Percentiles rank a stretch among this genome's conserved stretches.
Evolutionary conservation across 2,888 invertebrate genomes (phyloP).

Genomic region (Entomobrya proxima): DNA sequence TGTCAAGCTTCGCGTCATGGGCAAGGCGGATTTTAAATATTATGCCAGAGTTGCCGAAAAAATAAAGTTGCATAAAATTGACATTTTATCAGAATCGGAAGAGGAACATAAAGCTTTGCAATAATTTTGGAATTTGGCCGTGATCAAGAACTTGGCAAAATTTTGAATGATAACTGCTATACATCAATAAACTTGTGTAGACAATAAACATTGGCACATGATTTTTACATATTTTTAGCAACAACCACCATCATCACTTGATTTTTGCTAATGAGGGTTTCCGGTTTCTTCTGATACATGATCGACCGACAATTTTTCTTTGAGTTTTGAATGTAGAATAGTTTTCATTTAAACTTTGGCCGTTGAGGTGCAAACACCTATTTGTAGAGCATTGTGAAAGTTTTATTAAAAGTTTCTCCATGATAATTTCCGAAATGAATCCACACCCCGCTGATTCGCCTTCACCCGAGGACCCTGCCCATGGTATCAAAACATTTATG

Average conservation of each 20-base stretch:
- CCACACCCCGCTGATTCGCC: not conserved
- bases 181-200: not conserved
- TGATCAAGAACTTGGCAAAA: no score
- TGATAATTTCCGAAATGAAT: conserved; percentile 24
- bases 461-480: not conserved
- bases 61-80: conserved; percentile 35
- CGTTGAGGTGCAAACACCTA: no score
- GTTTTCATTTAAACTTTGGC: not conserved
- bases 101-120: conserved; percentile 12
- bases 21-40: conserved; percentile 55
- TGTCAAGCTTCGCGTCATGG: conserved; percentile 42
- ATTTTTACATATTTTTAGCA: conserved; percentile 2
- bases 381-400: not conserved
- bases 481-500: conserved; percentile 51
- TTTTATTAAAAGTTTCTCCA: not conserved
- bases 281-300: not conserved
- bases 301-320: not conserved
- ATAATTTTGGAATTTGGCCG: not conserved
- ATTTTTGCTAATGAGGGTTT: not conserved
- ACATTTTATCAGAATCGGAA: not conserved
- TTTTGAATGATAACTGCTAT: no score
- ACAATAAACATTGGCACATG: no score
- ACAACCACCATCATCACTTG: not conserved
- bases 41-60: conserved; percentile 40
- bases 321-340: not conserved